phyloP scores from a whole-genome alignment of 2,888 invertebrate genomes.

The Orchesella flavescens region DNA sequence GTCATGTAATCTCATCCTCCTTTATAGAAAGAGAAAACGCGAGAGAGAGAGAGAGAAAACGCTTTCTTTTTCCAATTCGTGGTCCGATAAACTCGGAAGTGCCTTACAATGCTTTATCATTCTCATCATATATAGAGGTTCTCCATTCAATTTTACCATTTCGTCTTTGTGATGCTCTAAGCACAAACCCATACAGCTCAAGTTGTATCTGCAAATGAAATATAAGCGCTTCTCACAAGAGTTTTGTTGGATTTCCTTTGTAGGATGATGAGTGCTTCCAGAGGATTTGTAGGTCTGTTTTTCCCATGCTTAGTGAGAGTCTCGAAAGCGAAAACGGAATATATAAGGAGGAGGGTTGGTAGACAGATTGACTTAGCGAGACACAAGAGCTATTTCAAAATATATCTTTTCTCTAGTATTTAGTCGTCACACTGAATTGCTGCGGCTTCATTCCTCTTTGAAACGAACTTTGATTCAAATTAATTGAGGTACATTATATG shows the following conservation, averaged over 20 bases:
- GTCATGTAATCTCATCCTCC: too few relatives aligned
- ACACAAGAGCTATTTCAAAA: too few relatives aligned
- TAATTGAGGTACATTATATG: neutral
- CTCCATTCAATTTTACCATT: neutral
- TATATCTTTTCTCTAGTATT: neutral
- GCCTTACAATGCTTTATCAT: too few relatives aligned
- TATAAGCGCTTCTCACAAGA: constrained; percentile 19
- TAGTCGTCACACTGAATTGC: neutral
- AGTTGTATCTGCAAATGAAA: constrained; percentile 36
- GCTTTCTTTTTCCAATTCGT: too few relatives aligned
- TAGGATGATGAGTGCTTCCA: constrained; percentile 15
- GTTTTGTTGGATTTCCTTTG: constrained; percentile 14
- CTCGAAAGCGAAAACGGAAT: too few relatives aligned
- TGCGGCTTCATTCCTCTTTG: neutral
- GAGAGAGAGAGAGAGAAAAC: too few relatives aligned
- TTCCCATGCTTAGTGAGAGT: too few relatives aligned
- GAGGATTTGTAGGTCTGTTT: neutral
- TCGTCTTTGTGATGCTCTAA: neutral
- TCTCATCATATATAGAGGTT: neutral
- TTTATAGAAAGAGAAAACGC: too few relatives aligned
- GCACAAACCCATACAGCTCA: constrained; percentile 26
- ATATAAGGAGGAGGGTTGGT: too few relatives aligned
- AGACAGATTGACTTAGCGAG: too few relatives aligned
- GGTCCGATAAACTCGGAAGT: too few relatives aligned
- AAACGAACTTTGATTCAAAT: neutral